Evolutionary conservation across 2,113 vertebrate species (phyloP).

Genomic region (Ranitomeya imitator): DNA sequence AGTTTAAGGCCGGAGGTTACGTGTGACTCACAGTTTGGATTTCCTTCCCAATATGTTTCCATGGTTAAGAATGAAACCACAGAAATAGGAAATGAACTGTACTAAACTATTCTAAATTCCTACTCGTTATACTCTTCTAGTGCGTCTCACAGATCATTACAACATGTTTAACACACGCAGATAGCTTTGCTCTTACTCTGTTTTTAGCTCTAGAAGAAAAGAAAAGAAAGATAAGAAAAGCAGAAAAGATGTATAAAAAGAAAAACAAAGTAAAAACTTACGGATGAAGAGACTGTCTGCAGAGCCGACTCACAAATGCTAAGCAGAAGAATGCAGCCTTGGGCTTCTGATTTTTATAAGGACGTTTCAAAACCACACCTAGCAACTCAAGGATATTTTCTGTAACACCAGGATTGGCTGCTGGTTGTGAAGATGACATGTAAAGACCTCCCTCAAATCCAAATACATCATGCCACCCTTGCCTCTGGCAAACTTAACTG

Average conservation of each 20-base stretch:
- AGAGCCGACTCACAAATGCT: not conserved
- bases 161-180: not conserved
- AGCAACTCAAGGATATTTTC: conserved; percentile 38
- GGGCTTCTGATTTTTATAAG: conserved; percentile 49
- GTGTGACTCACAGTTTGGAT: not conserved
- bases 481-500: not conserved
- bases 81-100: not conserved
- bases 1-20: not conserved
- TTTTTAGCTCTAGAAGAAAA: too few relatives aligned
- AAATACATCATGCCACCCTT: not conserved
- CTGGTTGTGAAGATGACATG: not conserved
- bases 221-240: not conserved
- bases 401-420: conserved; percentile 22
- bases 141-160: not conserved
- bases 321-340: conserved; percentile 39
- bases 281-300: not conserved
- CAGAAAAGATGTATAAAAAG: not conserved
- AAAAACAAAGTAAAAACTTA: conserved; percentile 5
- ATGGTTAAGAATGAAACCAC: conserved; percentile 21
- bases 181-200: not conserved
- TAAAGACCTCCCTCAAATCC: not conserved
- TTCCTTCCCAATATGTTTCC: conserved; percentile 9
- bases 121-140: not conserved
- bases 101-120: not conserved
- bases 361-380: conserved; percentile 45